A percentile compares a stretch with the other conserved stretches of the same genome.
Conservation (phyloP, 2,113 vertebrate species). For the Lipophrys pholis region DNA sequence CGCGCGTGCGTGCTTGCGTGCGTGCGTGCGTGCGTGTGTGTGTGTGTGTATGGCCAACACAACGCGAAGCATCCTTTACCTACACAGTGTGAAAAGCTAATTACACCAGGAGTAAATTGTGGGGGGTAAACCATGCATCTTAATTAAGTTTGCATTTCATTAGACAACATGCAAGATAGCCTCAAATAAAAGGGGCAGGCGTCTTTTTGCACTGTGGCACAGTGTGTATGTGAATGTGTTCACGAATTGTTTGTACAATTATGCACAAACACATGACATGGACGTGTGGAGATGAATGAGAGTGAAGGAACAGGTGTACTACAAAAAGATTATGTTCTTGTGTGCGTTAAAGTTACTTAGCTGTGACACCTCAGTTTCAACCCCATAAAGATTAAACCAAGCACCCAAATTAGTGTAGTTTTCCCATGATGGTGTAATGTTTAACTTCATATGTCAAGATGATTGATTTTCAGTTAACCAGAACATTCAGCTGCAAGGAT, state of each 20-base stretch:
- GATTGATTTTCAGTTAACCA: constrained; percentile 60
- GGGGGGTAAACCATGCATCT: constrained; percentile 68
- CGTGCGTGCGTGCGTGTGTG: constrained; percentile 4
- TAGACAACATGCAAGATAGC: constrained; percentile 69
- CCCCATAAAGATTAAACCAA: constrained; percentile 38
- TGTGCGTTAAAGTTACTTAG: constrained; percentile 5
- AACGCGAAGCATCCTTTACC: constrained; percentile 68
- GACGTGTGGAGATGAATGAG: constrained; percentile 13
- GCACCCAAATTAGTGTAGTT: constrained; percentile 34
- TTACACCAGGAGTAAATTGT: constrained; percentile 71
- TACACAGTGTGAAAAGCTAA: constrained; percentile 74
- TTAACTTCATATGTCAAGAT: constrained; percentile 49
- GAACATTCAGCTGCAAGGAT: constrained; percentile 45
- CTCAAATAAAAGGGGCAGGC: constrained; percentile 41
- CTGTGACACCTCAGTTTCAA: constrained; percentile 25
- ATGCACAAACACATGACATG: constrained; percentile 10
- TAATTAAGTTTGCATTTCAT: constrained; percentile 78
- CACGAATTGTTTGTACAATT: constrained; percentile 7
- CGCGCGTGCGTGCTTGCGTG: too few relatives aligned
- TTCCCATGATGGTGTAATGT: constrained; percentile 43
- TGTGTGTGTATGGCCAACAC: constrained; percentile 26
- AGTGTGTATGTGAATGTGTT: constrained; percentile 24
- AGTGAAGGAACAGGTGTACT: not conserved
- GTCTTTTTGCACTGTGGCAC: constrained; percentile 4
- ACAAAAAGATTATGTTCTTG: not conserved